phyloP scores from a whole-genome alignment of 2,113 vertebrate species.

The Esox niger region DNA sequence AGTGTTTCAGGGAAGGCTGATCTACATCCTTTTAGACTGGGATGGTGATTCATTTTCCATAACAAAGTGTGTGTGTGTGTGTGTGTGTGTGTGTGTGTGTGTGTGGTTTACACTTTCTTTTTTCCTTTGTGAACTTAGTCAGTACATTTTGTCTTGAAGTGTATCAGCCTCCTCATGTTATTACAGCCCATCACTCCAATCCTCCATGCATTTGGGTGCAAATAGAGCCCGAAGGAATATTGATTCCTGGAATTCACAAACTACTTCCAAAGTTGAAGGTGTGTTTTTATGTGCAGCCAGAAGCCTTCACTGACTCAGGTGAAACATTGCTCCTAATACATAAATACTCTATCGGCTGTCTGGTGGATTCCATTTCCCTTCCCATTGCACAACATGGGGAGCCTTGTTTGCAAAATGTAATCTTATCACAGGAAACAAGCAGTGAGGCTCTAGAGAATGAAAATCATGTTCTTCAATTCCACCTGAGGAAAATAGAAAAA shows the following conservation, averaged over 20 bases:
- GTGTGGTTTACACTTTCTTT: no score
- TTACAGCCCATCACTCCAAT: no score
- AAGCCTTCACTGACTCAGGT: not conserved
- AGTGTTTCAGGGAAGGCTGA: not conserved
- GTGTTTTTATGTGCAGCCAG: not conserved
- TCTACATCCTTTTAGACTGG: not conserved
- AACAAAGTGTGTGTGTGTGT: no score
- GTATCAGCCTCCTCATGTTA: no score
- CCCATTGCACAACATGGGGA: not conserved
- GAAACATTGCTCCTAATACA: not conserved
- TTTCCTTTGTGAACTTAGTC: no score
- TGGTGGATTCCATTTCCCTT: not conserved
- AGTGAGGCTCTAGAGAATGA: not conserved
- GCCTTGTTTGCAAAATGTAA: constrained; percentile 8
- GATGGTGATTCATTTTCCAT: not conserved
- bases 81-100: no score
- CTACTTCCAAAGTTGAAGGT: no score
- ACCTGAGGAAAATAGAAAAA: not conserved
- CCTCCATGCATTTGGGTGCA: no score
- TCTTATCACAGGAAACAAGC: not conserved
- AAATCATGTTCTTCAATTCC: not conserved
- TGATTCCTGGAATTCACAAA: no score
- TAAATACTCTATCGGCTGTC: not conserved
- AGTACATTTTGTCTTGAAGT: no score
- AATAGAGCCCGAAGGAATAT: no score